Percentiles rank a stretch among this genome's conserved stretches.
These are phyloP conservation scores for Macroramphosus scolopax DNA, from an alignment of 2,797 vertebrate genomes.

Conservation along the genomic window DNA sequence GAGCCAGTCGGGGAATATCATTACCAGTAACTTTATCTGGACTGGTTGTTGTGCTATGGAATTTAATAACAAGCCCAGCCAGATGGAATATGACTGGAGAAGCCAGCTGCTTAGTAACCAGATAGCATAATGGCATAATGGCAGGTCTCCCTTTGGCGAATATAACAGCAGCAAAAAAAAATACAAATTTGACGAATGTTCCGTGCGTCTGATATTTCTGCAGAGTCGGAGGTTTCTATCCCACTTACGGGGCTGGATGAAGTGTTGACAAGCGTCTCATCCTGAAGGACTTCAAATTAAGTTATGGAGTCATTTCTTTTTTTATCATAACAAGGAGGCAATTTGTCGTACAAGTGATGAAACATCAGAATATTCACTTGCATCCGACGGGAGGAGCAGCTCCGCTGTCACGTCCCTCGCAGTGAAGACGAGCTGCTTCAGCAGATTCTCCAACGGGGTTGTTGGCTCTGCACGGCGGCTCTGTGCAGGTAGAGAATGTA, in stretches of 20 bases:
- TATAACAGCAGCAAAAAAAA: constrained; percentile 17
- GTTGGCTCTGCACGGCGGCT: not conserved
- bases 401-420: not conserved
- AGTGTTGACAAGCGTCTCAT: not conserved
- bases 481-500: constrained; percentile 16
- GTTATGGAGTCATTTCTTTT: constrained; percentile 13
- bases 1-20: constrained; percentile 37
- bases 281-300: constrained; percentile 16
- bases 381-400: constrained; percentile 3
- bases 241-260: constrained; percentile 27
- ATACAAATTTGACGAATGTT: constrained; percentile 54
- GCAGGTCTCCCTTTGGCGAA: constrained; percentile 44
- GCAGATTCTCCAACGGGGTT: not conserved
- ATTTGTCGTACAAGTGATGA: constrained; percentile 21
- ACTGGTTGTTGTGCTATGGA: constrained; percentile 43
- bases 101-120: constrained; percentile 65
- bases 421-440: not conserved
- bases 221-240: constrained; percentile 46
- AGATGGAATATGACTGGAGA: constrained; percentile 46
- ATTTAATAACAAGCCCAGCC: constrained; percentile 46
- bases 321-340: not conserved
- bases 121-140: constrained; percentile 71
- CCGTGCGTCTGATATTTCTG: constrained; percentile 45
- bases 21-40: constrained; percentile 57
- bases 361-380: constrained; percentile 14